A percentile compares a stretch with the other conserved stretches of the same genome.
phyloP scores from a whole-genome alignment of 2,888 invertebrate genomes.

The Cantharis rustica region DNA sequence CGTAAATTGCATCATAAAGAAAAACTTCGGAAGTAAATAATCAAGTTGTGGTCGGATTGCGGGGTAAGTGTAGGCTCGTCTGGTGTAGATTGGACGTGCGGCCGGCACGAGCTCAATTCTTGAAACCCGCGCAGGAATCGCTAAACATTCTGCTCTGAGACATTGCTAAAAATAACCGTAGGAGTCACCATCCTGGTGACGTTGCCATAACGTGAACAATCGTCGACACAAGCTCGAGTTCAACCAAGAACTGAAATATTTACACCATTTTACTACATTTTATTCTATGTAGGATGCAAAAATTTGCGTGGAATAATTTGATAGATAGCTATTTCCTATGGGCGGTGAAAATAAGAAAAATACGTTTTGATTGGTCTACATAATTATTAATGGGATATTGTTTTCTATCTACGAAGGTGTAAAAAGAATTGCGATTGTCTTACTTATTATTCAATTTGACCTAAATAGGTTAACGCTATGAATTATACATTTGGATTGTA shows the following conservation, averaged over 20 bases:
- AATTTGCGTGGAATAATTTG: conserved; percentile 23
- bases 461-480: conserved; percentile 4
- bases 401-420: conserved; percentile 25
- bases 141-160: conserved; percentile 28
- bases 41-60: conserved; percentile 30
- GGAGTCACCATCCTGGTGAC: conserved; percentile 31
- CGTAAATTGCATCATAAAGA: conserved; percentile 25
- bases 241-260: conserved; percentile 18
- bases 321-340: conserved; percentile 16
- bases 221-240: conserved; percentile 16
- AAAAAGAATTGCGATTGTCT: conserved; percentile 19
- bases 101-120: conserved; percentile 33
- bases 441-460: conserved; percentile 11
- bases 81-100: conserved; percentile 30
- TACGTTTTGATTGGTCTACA: conserved; percentile 18
- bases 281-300: conserved; percentile 19
- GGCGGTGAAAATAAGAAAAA: conserved; percentile 17
- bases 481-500: background rate
- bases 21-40: conserved; percentile 32
- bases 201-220: conserved; percentile 26
- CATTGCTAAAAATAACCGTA: conserved; percentile 34
- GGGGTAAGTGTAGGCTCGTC: conserved; percentile 32
- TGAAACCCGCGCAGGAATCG: conserved; percentile 30
- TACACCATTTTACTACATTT: conserved; percentile 15
- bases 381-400: conserved; percentile 25